Base-by-base conservation (phyloP, 2,888 invertebrate genomes). In the Rhaphigaster nebulosa region DNA sequence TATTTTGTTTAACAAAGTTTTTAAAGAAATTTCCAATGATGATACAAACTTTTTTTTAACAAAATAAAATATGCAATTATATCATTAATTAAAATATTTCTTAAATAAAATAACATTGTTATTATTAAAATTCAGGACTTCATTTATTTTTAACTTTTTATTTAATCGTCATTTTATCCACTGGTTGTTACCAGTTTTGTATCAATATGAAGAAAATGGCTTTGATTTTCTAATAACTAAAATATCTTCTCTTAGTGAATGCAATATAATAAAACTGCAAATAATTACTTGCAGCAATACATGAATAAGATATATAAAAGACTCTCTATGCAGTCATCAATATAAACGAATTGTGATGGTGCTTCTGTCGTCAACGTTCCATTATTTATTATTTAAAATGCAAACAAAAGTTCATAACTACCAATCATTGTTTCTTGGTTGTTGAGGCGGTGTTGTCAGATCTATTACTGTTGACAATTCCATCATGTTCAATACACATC, bases 401-500 rank as follows among this genome's bases (percentile, higher is more conserved):
- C 38, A 76, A 76, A 76, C 70, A 34, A 76, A 76, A 76, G 20
- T 8, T 76, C 70, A 76, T 76, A 38, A 76, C 34, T 29, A 76
- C 29, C 70, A 38, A 76, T 76, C 20, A 76, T 76, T 76, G 70
- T 76, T 76, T 76, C 34, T 76, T 76, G 38, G 34, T 76, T 10
- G 38, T 76, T 76, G 20, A 76, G 1, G 70, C 70, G 34, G 38
- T 76, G 70, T 76, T 76, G 70, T 76, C 70, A 20, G 70, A 76
- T 76, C 70, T 76, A 76, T 76, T 76, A 23, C 34, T 38, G 70
- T 76, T 76, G 70, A 76, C 38, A 38, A 76, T 76, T 34, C 38
- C 70, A 76, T 38, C 34, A 76, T 76, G 70, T 38, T 76, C 70
- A 76, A 29, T 76, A 76, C 70, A 38, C 38, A 65, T 65, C 23